Conservation (phyloP, 2,113 vertebrate genomes). For the Petrocephalus microphthalmus region DNA sequence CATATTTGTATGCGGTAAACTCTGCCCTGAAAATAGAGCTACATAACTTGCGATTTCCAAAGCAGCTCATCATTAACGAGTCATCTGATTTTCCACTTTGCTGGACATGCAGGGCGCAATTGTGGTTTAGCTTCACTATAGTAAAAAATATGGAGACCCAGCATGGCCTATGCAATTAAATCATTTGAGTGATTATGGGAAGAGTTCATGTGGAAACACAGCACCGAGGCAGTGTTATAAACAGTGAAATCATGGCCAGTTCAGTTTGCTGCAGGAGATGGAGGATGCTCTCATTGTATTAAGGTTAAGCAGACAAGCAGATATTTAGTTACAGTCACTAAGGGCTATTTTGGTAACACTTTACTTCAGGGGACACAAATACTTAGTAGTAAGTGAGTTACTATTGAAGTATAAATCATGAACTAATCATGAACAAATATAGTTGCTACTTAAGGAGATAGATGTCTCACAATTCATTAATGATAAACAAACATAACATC, state of each 20-base stretch:
- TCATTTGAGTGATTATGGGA: conserved; percentile 43
- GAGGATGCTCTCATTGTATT: background rate
- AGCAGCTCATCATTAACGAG: conserved; percentile 30
- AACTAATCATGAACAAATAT: no score
- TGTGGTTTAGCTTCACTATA: conserved; percentile 17
- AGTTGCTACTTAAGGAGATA: no score
- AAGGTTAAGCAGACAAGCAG: background rate
- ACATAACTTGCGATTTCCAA: conserved; percentile 10
- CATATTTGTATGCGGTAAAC: background rate
- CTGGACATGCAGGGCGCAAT: conserved; percentile 44
- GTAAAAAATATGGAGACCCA: background rate
- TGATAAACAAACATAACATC: no score
- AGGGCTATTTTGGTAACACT: background rate
- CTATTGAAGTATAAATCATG: no score
- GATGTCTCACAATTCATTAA: no score
- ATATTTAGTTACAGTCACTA: background rate
- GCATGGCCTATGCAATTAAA: conserved; percentile 36
- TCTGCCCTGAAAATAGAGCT: background rate
- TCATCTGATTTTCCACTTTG: conserved; percentile 49
- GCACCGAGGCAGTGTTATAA: conserved; percentile 1
- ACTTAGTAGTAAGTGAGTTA: no score
- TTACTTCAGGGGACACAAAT: no score
- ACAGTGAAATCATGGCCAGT: background rate
- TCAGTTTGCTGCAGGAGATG: background rate
- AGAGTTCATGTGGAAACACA: conserved; percentile 20